Evolutionary conservation across 2,113 vertebrate genomes (phyloP), one percentile per base, ranked within the genome.

Genomic region (Sorex fumeus): DNA sequence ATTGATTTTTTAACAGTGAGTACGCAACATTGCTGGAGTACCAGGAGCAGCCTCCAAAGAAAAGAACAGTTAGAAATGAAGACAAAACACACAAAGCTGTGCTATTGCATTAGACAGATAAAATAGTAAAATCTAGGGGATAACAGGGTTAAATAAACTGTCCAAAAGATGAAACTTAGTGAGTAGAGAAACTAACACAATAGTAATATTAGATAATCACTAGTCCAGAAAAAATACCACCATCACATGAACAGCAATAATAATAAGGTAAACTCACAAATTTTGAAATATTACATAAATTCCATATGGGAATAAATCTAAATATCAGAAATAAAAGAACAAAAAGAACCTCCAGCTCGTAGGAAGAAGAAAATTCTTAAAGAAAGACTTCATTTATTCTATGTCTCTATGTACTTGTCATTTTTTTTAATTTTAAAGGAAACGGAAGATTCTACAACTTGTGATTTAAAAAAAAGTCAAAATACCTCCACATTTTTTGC

Each of bases 181-280:
- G 7, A 71, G 34, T 4, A 53, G 28, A 62, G 12, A 36, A 79
- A 70, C 27, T 5, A 60, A 19, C 0, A 8, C 21, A 43, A 9
- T 7, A 30, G 16, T 10, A 6, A 36, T 0, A 0, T 15, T 10
- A 36, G 25, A 27, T 28, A 75, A 40, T 36, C 1, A 2, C 36
- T 19, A 15, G 25, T 23, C 69, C 64, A 57, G 6, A 28, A 57
- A 83, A 83, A 32, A 9, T 10, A 0, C 28, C 28, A 2, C 15
- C 0, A 0, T 0, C 8, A 45, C 83, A 36, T 1, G 6, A 62
- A 40, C 12, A n/a, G 2, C 0, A 90, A 47, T 45, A 21, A 19
- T 15, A 47, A 16, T 3, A 25, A n/a, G 3, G 11, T 4, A 8
- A 69, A 16, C 3, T 50, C 15, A 16, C 7, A 53, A 1, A 62